Conservation (phyloP, 2,797 vertebrate species). For the Hybognathus amarus region DNA sequence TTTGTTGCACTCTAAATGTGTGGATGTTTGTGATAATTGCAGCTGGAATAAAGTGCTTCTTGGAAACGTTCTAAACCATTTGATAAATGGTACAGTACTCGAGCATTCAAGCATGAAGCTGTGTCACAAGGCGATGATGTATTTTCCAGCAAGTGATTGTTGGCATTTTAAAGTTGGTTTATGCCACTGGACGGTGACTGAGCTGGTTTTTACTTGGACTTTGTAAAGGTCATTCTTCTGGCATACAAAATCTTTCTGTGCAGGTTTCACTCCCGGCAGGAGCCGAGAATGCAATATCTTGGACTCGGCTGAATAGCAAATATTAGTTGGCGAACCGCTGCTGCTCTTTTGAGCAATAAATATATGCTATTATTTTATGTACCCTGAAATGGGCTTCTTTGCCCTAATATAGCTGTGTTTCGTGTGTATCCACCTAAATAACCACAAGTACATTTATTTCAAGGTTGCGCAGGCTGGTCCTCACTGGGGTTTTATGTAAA, state of each 20-base stretch:
- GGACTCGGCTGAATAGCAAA: slow-evolving; percentile 39
- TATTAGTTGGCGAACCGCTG: slow-evolving; percentile 28
- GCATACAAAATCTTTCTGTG: slow-evolving; percentile 32
- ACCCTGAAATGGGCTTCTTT: slow-evolving; percentile 6
- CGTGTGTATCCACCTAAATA: slow-evolving; percentile 24
- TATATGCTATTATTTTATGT: slow-evolving; percentile 1
- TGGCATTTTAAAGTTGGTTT: slow-evolving; percentile 45
- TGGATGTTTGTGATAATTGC: slow-evolving; percentile 34
- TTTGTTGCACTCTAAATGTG: background rate
- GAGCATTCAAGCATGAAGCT: slow-evolving; percentile 9
- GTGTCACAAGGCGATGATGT: slow-evolving; percentile 33
- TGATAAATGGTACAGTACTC: slow-evolving; percentile 15
- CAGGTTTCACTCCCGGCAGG: slow-evolving; percentile 21
- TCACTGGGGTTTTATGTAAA: slow-evolving; percentile 48
- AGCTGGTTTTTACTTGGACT: slow-evolving; percentile 42
- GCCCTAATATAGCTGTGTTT: slow-evolving; percentile 23
- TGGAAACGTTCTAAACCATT: slow-evolving; percentile 9
- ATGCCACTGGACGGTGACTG: slow-evolving; percentile 28
- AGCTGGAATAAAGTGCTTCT: slow-evolving; percentile 17
- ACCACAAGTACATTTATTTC: slow-evolving; percentile 49
- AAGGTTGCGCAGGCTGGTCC: slow-evolving; percentile 45
- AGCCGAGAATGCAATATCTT: slow-evolving; percentile 23
- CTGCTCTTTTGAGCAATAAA: slow-evolving; percentile 41
- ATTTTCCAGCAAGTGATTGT: slow-evolving; percentile 36
- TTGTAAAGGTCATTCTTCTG: slow-evolving; percentile 43